phyloP scores from a whole-genome alignment of 2,113 vertebrate species.

The Diadophis punctatus region DNA sequence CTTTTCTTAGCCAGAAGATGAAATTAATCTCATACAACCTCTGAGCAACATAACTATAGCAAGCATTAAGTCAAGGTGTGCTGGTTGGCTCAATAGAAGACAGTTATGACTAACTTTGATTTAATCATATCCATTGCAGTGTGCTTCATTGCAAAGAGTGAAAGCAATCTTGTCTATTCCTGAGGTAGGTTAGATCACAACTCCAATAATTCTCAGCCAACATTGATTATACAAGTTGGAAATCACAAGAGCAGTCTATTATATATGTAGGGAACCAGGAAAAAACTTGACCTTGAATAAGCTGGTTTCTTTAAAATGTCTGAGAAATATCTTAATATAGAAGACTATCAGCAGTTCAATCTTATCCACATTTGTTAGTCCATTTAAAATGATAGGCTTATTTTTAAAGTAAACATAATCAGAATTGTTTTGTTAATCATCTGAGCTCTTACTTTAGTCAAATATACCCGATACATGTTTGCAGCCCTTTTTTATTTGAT shows the following conservation, averaged over 20 bases:
- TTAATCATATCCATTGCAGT: not conserved
- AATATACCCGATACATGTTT: not conserved
- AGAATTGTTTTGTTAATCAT: not conserved
- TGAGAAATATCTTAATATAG: not conserved
- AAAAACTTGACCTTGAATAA: not conserved
- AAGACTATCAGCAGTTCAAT: not conserved
- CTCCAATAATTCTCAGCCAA: not conserved
- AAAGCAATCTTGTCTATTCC: not conserved
- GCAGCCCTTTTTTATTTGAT: not conserved
- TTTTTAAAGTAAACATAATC: not conserved
- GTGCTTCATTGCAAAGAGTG: conserved; percentile 15
- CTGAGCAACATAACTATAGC: conserved; percentile 30
- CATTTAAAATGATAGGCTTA: not conserved
- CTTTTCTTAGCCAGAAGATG: conserved; percentile 25
- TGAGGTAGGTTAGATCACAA: not conserved
- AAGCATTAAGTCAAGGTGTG: conserved; percentile 11
- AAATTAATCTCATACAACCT: conserved; percentile 25
- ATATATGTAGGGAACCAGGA: not conserved
- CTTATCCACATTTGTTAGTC: not conserved
- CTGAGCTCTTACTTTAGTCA: not conserved
- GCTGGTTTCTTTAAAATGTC: not conserved
- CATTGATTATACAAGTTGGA: not conserved
- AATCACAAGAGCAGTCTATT: not conserved
- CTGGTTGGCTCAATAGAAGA: conserved; percentile 8
- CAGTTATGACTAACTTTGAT: conserved; percentile 31